Evolutionary conservation across 1,140 invertebrate genomes (phyloP), one percentile per base, ranked within the genome.

Genomic region (Asobara japonica): DNA sequence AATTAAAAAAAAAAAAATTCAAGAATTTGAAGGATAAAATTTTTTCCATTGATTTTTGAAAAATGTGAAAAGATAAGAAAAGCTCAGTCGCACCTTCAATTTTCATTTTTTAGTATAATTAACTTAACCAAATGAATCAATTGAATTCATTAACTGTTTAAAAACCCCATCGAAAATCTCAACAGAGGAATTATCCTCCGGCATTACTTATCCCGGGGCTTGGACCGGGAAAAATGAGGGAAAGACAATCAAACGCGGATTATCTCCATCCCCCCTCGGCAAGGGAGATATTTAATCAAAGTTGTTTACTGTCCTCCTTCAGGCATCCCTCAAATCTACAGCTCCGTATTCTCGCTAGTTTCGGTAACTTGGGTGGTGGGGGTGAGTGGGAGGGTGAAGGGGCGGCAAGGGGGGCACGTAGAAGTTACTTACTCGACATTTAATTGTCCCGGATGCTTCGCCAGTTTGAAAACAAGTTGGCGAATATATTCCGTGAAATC

Each of bases 261-360:
- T 82, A 78, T 79, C 72, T 67, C 73, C 61, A 65, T 71, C 78
- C 75, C 76, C 61, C 74, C 41, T 20, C 51, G 18, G 45, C 68
- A 30, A 41, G 75, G 77, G 76, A 82, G 83, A 84, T 84, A 83
- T 85, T 84, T 83, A 84, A 84, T 84, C 83, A 86, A 84, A 86
- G 83, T 86, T 82, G 79, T 84, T 83, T 83, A 82, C 65, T 27
- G 48, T 33, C 67, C 33, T 61, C 41, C 64, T 72, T 31, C 51
- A 56, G 51, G 18, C 8, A 56, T 56, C 51, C 51, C 51, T 56
- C 22, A 56, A 56, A 56, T 56, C 51, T 56, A 10, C 20, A 56
- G 51, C 22, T 45, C 60, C 18, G 20, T 38, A 36, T 64, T 29
- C 38, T 25, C 29, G n/a, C 62, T 38, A 31, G 61, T 36, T 56